A percentile compares a stretch with the other conserved stretches of the same genome.
Conservation (phyloP, 2,113 vertebrate genomes). For the Lipophrys pholis region DNA sequence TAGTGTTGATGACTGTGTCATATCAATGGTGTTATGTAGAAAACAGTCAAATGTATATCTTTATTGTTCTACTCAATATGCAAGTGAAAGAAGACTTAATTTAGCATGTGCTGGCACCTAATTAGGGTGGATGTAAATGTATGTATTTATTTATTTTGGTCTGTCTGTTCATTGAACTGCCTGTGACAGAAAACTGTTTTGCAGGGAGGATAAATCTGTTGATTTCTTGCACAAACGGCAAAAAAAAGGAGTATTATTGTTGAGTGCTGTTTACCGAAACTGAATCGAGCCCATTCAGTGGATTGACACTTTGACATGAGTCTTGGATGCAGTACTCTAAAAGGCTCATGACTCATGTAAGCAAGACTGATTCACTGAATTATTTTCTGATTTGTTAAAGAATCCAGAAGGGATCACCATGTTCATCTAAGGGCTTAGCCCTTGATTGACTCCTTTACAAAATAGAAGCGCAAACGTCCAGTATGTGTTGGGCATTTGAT, state of each 20-base stretch:
- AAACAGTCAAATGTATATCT: not conserved
- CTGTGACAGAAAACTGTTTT: not conserved
- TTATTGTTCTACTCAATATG: not conserved
- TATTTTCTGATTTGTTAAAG: not conserved
- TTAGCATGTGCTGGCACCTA: conserved; percentile 6
- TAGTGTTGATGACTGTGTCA: no score
- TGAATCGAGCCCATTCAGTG: not conserved
- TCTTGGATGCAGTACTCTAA: not conserved
- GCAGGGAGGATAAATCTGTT: not conserved
- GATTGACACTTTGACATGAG: not conserved
- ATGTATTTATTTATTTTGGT: conserved; percentile 5
- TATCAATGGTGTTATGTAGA: not conserved
- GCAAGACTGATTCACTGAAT: not conserved
- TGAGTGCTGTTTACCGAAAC: not conserved
- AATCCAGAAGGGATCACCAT: not conserved
- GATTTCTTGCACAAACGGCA: not conserved
- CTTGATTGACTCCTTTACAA: no score
- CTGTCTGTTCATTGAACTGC: not conserved
- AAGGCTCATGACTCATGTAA: not conserved
- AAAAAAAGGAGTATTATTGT: not conserved
- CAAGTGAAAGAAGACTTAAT: not conserved
- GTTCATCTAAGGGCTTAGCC: no score
- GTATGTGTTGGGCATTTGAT: no score
- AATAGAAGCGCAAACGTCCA: no score
- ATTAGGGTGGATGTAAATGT: not conserved